Evolutionary conservation across 2,888 invertebrate genomes (phyloP).

Genomic region (Tetramorium bicarinatum): DNA sequence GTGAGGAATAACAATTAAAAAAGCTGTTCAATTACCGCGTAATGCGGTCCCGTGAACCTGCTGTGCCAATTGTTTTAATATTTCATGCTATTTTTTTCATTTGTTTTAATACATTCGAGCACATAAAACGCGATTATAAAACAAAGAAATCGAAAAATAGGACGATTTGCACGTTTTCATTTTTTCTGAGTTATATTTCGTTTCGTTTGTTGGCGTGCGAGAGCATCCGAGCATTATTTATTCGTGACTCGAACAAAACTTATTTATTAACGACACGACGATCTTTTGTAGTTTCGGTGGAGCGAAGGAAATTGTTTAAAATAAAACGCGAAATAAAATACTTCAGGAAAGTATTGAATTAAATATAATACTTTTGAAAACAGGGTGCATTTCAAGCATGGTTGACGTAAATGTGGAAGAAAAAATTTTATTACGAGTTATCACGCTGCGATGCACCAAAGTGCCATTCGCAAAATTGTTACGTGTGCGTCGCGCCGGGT

Average conservation of each 20-base stretch:
- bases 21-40: slow-evolving; percentile 72
- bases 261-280: not conserved
- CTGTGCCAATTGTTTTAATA: slow-evolving; percentile 82
- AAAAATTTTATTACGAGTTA: not conserved
- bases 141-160: slow-evolving; percentile 21
- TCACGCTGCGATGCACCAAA: slow-evolving; percentile 75
- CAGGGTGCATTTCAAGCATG: slow-evolving; percentile 17
- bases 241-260: slow-evolving; percentile 1
- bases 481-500: slow-evolving; percentile 33
- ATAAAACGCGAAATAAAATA: not conserved
- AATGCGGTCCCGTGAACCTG: slow-evolving; percentile 84
- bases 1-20: slow-evolving; percentile 47
- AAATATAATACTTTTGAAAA: slow-evolving; percentile 14
- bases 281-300: not conserved
- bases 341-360: not conserved
- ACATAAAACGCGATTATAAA: slow-evolving; percentile 25
- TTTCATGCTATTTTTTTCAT: slow-evolving; percentile 34
- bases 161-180: slow-evolving; percentile 41
- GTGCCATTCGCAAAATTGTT: slow-evolving; percentile 76
- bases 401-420: not conserved
- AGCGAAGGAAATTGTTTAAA: not conserved
- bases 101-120: slow-evolving; percentile 34
- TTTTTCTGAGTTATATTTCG: slow-evolving; percentile 39
- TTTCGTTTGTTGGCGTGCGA: slow-evolving; percentile 38
- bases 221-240: slow-evolving; percentile 18